phyloP scores from a whole-genome alignment of 2,113 vertebrate species.

The Petaurus breviceps region DNA sequence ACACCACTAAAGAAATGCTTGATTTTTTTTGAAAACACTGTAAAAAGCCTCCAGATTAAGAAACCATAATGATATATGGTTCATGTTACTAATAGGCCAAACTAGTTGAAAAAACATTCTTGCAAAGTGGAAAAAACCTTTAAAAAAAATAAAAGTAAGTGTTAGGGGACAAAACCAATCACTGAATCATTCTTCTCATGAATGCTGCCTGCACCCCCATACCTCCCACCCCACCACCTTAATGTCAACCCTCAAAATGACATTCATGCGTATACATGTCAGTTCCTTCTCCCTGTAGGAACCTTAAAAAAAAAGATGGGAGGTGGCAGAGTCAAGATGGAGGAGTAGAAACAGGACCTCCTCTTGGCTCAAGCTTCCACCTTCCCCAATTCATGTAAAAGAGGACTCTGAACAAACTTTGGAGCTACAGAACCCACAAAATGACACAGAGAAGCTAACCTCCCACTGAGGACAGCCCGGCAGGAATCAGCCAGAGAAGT shows the following conservation, averaged over 20 bases:
- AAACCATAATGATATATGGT: slow-evolving; percentile 15
- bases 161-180: slow-evolving; percentile 4
- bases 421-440: too few species aligned
- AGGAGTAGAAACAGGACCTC: too few species aligned
- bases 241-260: background rate
- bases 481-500: too few species aligned
- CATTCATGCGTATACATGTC: background rate
- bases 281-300: background rate
- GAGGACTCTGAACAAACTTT: too few species aligned
- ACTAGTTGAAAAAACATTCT: background rate
- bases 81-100: background rate
- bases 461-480: too few species aligned
- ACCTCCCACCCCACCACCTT: slow-evolving; percentile 1
- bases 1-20: background rate
- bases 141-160: background rate
- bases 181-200: background rate
- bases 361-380: too few species aligned
- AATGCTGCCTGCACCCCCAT: background rate
- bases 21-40: background rate
- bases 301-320: slow-evolving; percentile 1
- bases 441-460: too few species aligned
- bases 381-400: too few species aligned
- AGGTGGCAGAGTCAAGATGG: too few species aligned
- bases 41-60: slow-evolving; percentile 40
- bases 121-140: background rate